Conservation (phyloP, 1,140 invertebrate species). For the Zaprionus ghesquierei region DNA sequence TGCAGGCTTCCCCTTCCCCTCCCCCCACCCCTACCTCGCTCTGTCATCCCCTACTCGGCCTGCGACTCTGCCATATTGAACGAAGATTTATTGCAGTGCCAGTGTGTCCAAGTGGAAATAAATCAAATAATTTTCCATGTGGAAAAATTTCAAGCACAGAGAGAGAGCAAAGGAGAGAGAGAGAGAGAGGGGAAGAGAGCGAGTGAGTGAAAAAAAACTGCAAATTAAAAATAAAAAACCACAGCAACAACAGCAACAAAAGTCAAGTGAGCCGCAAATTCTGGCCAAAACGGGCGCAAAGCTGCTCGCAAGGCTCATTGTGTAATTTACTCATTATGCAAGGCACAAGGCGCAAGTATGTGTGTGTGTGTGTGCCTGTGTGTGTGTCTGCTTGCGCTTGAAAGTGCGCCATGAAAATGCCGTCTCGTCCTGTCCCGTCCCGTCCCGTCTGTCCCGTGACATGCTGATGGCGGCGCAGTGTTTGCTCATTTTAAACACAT, state of each 20-base stretch:
- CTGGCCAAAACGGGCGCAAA: constrained; percentile 31
- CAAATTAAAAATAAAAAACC: constrained; percentile 43
- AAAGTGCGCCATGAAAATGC: constrained; percentile 32
- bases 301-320: constrained; percentile 58
- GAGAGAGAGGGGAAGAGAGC: not conserved
- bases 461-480: constrained; percentile 15
- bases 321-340: constrained; percentile 79
- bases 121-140: constrained; percentile 82
- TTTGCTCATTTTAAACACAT: constrained; percentile 65
- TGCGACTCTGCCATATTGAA: constrained; percentile 74
- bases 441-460: not conserved
- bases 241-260: constrained; percentile 38
- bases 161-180: constrained; percentile 5
- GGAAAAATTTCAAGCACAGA: constrained; percentile 74
- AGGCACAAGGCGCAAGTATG: constrained; percentile 27
- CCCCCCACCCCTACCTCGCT: not conserved
- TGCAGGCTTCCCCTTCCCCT: constrained; percentile 8
- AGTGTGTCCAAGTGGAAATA: constrained; percentile 81
- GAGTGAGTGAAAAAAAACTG: not conserved
- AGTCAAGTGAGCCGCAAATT: constrained; percentile 61
- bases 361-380: constrained; percentile 19
- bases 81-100: constrained; percentile 81
- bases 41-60: not conserved
- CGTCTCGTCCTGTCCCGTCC: not conserved
- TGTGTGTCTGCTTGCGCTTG: constrained; percentile 16